Conservation (phyloP, 2,797 vertebrate species). For the Schizothorax lantsangensis region DNA sequence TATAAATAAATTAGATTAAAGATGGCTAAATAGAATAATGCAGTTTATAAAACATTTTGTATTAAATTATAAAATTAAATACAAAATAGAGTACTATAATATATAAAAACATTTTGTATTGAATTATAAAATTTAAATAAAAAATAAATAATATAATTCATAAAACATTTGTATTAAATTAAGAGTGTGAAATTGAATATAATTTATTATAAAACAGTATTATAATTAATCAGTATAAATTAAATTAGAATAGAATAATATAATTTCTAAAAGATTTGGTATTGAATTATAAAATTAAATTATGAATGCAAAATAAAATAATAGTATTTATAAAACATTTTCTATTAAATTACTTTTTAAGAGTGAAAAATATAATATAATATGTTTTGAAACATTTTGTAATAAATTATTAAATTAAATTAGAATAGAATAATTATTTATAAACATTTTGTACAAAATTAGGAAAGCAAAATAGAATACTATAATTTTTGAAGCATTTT, state of each 20-base stretch:
- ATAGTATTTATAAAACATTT: background rate
- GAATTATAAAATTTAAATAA: background rate
- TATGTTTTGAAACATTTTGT: background rate
- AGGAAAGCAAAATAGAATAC: background rate
- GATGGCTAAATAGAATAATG: background rate
- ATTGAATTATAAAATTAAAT: background rate
- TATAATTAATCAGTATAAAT: background rate
- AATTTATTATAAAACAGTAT: background rate
- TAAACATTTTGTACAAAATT: background rate
- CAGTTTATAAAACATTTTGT: background rate
- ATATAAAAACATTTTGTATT: background rate
- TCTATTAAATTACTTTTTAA: background rate
- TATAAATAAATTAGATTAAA: background rate
- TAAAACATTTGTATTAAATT: background rate
- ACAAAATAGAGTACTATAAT: background rate
- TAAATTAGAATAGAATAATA: background rate
- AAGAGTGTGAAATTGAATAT: background rate
- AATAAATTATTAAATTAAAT: background rate
- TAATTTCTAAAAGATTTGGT: background rate
- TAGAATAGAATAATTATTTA: background rate
- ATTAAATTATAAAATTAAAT: background rate
- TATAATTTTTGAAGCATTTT: background rate
- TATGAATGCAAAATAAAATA: background rate
- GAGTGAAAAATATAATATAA: background rate
- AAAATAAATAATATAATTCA: background rate